Base-by-base conservation (phyloP, 2,888 invertebrate species). In the Cremastobaeus sp. region DNA sequence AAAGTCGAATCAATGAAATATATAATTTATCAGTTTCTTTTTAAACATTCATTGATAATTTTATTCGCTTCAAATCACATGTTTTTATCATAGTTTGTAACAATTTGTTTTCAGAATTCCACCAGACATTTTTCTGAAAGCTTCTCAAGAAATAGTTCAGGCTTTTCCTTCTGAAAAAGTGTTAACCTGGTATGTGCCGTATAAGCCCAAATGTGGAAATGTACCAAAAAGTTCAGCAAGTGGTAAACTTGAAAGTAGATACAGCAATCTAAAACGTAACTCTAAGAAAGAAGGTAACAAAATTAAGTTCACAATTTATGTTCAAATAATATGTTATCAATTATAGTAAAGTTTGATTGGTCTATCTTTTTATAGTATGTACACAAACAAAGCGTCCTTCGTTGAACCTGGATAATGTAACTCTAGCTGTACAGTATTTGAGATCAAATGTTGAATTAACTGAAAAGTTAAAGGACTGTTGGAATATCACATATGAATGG, bases 131-230 rank as follows among this genome's bases (percentile, higher is more conserved):
- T 12, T 50, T 2, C 17, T 28, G 20, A 55, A 47, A 59, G 47
- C 59, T 28, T 20, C 47, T 8, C 11, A 47, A 59, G 59, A 59
- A 37, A 47, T 59, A 3, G 47, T 37, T 0, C 1, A 32, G 18
- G 47, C 9, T 37, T 59, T 37, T 11, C 47, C 47, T 1, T 18
- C 17, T 3, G 59, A 59, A 12, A 15, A 21, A 25, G 28, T 11
- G 8, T 18, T 18, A 9, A 59, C 25, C n/a, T 59, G 59, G 59
- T 59, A 59, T 20, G 59, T 59, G 1, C 59, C 59, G n/a, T 59
- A 59, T 14, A 59, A 47, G n/a, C 47, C 59, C 3, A 59, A 30
- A 47, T 28, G 14, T 47, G 47, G 37, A 3, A 37, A 11, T 47
- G 6, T 20, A 2, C 47, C 59, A 1, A 59, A 47, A 47, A 47